Conservation (phyloP, 2,113 vertebrate species). For the Rhabdornis inornatus region DNA sequence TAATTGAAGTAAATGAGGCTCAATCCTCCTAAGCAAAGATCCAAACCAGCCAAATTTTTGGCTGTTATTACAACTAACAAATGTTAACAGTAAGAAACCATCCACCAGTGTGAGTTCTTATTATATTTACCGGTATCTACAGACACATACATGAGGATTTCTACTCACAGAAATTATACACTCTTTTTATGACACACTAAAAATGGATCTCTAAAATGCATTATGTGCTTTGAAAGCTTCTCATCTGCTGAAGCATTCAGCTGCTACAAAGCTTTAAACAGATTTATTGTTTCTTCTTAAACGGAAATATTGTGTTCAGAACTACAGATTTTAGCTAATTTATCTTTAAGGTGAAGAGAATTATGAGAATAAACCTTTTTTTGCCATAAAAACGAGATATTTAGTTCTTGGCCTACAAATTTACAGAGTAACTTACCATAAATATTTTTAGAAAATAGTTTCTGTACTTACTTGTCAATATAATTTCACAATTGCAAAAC, state of each 20-base stretch:
- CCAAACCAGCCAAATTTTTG: not conserved
- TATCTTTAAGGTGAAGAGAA: not conserved
- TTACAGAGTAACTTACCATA: not conserved
- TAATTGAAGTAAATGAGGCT: not conserved
- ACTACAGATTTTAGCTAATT: not conserved
- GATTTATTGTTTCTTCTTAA: not conserved
- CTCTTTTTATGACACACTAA: not conserved
- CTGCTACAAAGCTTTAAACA: not conserved
- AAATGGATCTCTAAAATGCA: not conserved
- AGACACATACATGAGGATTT: not conserved
- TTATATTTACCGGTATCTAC: not conserved
- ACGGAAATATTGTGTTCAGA: not conserved
- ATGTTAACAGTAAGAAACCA: not conserved
- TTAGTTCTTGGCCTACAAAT: not conserved
- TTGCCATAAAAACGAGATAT: not conserved
- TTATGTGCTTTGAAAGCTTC: not conserved
- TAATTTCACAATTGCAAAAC: not conserved
- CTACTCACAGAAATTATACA: not conserved
- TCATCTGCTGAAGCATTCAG: not conserved
- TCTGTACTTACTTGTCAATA: not conserved
- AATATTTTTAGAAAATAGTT: not conserved
- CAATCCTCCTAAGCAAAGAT: not conserved
- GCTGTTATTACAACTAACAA: not conserved
- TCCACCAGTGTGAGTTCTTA: not conserved
- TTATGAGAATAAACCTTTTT: not conserved